phyloP scores from a whole-genome alignment of 2,113 vertebrate species.

The Stigmatopora nigra region DNA sequence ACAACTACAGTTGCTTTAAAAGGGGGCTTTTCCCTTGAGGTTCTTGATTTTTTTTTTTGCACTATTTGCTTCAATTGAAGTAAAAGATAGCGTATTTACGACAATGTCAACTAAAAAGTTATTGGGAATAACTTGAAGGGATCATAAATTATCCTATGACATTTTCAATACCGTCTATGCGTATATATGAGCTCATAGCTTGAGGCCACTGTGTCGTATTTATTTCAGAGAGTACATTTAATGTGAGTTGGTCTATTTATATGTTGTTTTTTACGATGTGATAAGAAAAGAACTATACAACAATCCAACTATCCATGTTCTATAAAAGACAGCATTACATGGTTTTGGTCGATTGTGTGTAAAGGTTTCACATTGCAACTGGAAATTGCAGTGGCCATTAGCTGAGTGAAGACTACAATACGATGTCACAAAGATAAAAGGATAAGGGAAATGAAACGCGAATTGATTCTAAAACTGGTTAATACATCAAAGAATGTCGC shows the following conservation, averaged over 20 bases:
- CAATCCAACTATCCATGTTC: neutral
- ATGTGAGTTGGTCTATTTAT: neutral
- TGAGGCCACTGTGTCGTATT: neutral
- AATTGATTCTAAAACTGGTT: neutral
- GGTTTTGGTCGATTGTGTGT: neutral
- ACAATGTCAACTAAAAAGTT: neutral
- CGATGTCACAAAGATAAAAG: neutral
- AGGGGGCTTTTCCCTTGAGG: neutral
- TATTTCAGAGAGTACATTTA: neutral
- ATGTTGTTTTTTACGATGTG: neutral
- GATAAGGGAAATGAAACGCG: neutral
- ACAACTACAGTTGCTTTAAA: slow-evolving; percentile 45
- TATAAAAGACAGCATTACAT: no score
- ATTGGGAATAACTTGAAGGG: neutral
- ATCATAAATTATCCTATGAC: neutral
- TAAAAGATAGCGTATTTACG: neutral
- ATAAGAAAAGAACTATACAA: neutral
- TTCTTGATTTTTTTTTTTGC: neutral
- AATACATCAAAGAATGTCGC: neutral
- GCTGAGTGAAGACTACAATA: neutral
- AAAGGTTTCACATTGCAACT: neutral
- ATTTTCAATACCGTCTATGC: neutral
- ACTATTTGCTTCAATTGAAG: neutral
- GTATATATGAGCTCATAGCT: neutral
- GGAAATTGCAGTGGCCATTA: neutral